These are phyloP conservation scores for Metacarcinus magister DNA, from an alignment of 2,888 invertebrate species.

Conservation along the genomic window DNA sequence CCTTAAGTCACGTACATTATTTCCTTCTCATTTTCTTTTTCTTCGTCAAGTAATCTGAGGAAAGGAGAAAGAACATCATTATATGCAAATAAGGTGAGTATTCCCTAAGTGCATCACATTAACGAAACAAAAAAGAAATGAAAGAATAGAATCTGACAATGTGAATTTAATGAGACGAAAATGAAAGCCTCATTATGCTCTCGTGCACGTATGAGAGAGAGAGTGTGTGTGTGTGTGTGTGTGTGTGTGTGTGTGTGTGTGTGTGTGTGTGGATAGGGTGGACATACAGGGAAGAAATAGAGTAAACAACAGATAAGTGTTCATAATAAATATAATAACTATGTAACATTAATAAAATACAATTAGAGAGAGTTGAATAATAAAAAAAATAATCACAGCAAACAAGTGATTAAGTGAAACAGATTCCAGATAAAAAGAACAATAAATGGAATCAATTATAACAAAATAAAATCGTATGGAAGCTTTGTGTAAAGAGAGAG, in stretches of 20 bases:
- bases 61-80: not conserved
- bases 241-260: slow-evolving; percentile 26
- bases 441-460: too few species aligned
- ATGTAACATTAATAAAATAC: too few species aligned
- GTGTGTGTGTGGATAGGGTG: slow-evolving; percentile 1
- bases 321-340: too few species aligned
- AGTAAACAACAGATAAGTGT: too few species aligned
- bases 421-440: too few species aligned
- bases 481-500: too few species aligned
- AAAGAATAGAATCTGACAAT: not conserved
- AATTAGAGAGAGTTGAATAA: too few species aligned
- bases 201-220: not conserved
- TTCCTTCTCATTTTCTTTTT: not conserved
- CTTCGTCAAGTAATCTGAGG: not conserved
- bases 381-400: too few species aligned
- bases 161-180: not conserved
- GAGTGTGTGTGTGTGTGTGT: not conserved
- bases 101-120: not conserved
- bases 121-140: not conserved
- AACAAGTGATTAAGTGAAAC: too few species aligned
- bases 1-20: not conserved
- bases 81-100: not conserved
- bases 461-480: too few species aligned
- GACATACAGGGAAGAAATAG: not conserved
- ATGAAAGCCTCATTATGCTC: not conserved